These are phyloP conservation scores for Hoplostethus atlanticus DNA, from an alignment of 2,797 vertebrate species.

Conservation along the genomic window DNA sequence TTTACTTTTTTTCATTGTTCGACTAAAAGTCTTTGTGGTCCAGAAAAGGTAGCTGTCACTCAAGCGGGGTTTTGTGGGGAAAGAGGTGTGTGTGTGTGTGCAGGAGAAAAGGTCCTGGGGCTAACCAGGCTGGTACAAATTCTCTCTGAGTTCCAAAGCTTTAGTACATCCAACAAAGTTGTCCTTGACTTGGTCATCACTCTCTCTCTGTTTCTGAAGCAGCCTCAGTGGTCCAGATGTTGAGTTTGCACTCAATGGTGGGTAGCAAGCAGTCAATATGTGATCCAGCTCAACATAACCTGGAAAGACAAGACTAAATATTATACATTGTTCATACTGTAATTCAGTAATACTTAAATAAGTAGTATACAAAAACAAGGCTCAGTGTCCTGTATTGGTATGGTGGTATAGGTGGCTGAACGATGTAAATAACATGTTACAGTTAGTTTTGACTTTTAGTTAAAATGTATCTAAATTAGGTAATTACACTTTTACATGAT, in stretches of 20 bases:
- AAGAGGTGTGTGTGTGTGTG: slow-evolving; percentile 75
- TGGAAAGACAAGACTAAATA: slow-evolving; percentile 69
- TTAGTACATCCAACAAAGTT: slow-evolving; percentile 90
- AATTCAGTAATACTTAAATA: background rate
- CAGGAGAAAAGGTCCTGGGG: slow-evolving; percentile 70
- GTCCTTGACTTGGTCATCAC: slow-evolving; percentile 67
- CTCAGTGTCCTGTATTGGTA: background rate
- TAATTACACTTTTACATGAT: no score
- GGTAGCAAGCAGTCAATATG: slow-evolving; percentile 90
- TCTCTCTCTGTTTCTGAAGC: slow-evolving; percentile 72
- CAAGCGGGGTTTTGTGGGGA: slow-evolving; percentile 74
- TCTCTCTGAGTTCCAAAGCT: slow-evolving; percentile 85
- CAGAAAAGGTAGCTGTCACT: slow-evolving; percentile 80
- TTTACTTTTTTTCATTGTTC: slow-evolving; percentile 62
- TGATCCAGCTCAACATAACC: slow-evolving; percentile 92
- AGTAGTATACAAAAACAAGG: background rate
- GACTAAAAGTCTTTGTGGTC: slow-evolving; percentile 79
- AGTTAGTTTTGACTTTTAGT: no score
- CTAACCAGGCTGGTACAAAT: slow-evolving; percentile 76
- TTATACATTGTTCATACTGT: background rate
- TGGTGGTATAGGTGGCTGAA: no score
- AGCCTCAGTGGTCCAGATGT: slow-evolving; percentile 78
- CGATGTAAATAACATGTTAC: no score
- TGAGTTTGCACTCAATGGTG: slow-evolving; percentile 82
- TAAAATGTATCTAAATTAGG: no score